Evolutionary conservation across 2,113 vertebrate genomes (phyloP).

Genomic region (Myiopsitta monachus): DNA sequence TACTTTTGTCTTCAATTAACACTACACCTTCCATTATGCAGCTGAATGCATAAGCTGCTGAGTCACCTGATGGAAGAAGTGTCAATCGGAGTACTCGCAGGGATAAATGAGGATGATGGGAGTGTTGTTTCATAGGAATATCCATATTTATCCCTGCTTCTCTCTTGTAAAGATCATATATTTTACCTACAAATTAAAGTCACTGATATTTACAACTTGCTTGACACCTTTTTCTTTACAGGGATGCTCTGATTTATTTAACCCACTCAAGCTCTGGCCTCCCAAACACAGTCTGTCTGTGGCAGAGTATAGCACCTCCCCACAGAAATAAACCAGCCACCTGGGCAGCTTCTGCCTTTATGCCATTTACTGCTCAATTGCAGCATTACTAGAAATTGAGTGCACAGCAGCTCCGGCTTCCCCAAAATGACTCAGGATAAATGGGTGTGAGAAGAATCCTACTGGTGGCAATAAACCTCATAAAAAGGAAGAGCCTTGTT

Average conservation of each 20-base stretch:
- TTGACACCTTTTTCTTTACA: neutral
- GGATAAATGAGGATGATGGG: neutral
- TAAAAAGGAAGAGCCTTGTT: constrained; percentile 16
- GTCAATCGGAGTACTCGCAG: neutral
- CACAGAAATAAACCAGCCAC: neutral
- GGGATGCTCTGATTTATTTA: neutral
- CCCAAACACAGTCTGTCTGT: neutral
- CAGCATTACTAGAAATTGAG: neutral
- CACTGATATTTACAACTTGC: neutral
- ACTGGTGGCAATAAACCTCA: constrained; percentile 26
- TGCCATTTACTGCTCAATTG: neutral
- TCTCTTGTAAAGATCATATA: neutral
- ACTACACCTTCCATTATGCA: neutral
- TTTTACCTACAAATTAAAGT: neutral
- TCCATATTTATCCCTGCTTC: neutral
- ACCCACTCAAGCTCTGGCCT: neutral
- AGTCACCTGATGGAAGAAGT: neutral
- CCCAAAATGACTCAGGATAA: neutral
- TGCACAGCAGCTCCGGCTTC: neutral
- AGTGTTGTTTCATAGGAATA: neutral
- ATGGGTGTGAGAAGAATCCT: neutral
- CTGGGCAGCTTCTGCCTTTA: neutral
- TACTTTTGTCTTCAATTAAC: neutral
- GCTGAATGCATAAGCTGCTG: neutral
- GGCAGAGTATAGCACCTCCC: neutral